These are phyloP conservation scores for Scleropages formosus DNA, from an alignment of 2,797 vertebrate species.

Conservation along the genomic window DNA sequence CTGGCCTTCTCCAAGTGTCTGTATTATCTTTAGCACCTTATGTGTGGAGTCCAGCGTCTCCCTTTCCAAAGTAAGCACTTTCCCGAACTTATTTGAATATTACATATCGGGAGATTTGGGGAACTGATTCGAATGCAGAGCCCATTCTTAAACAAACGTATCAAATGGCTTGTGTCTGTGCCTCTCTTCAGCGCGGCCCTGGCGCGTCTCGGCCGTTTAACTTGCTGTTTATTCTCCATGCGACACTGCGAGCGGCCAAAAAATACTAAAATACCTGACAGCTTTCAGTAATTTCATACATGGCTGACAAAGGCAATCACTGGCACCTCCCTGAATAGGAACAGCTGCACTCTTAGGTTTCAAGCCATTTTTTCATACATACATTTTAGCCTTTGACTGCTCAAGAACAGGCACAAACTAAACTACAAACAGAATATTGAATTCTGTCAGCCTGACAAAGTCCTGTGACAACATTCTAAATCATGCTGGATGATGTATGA, in stretches of 20 bases:
- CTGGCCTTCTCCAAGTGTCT: constrained; percentile 60
- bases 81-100: constrained; percentile 35
- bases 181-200: not conserved
- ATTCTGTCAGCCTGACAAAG: not conserved
- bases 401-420: too few relatives aligned
- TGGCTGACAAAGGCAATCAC: constrained; percentile 17
- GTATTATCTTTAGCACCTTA: constrained; percentile 73
- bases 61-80: constrained; percentile 73
- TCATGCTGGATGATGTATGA: constrained; percentile 42
- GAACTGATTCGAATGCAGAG: constrained; percentile 14
- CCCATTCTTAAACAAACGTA: constrained; percentile 1
- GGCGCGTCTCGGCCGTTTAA: not conserved
- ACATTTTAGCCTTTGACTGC: too few relatives aligned
- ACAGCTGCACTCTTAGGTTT: not conserved
- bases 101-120: constrained; percentile 29
- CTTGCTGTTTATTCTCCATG: not conserved
- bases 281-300: constrained; percentile 16
- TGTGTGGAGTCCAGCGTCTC: constrained; percentile 52
- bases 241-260: not conserved
- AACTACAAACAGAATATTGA: not conserved
- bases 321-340: not conserved
- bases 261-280: not conserved
- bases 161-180: constrained; percentile 17
- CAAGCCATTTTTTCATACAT: not conserved
- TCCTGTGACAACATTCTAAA: not conserved